Conservation (phyloP, 2,797 vertebrate genomes). For the Hemitrygon akajei region DNA sequence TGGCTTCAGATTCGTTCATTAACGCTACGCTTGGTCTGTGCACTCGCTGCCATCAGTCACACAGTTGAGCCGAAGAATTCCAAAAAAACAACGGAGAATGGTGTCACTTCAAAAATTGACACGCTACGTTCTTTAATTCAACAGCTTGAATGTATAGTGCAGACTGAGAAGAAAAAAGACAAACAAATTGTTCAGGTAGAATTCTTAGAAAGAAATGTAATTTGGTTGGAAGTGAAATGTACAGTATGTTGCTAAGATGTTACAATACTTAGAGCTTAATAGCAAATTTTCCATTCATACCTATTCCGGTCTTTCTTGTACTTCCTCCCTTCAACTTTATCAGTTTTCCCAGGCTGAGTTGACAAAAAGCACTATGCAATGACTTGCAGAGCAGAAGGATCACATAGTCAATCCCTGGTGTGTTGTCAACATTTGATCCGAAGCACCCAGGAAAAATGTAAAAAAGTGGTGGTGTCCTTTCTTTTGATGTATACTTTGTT, state of each 20-base stretch:
- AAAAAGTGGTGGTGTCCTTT: not conserved
- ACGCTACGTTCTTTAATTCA: constrained; percentile 64
- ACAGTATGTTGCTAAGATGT: too few relatives aligned
- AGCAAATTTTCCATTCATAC: not conserved
- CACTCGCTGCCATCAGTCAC: constrained; percentile 65
- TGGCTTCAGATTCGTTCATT: constrained; percentile 86
- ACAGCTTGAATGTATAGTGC: constrained; percentile 70
- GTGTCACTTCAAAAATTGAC: constrained; percentile 70
- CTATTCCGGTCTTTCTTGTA: too few relatives aligned
- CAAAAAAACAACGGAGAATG: constrained; percentile 74
- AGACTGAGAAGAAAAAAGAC: constrained; percentile 65
- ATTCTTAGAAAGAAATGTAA: not conserved
- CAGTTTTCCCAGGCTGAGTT: not conserved
- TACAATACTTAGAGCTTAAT: not conserved
- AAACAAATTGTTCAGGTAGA: constrained; percentile 69
- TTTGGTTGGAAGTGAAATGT: not conserved
- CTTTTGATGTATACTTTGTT: not conserved
- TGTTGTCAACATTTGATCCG: too few relatives aligned
- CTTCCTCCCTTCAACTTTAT: not conserved
- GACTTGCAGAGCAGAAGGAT: not conserved
- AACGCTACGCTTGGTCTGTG: constrained; percentile 76
- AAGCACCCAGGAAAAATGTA: not conserved
- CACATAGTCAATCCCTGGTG: too few relatives aligned
- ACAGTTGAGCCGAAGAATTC: constrained; percentile 71
- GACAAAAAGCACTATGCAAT: not conserved